Percentiles rank a stretch among this genome's conserved stretches.
These are phyloP conservation scores for Cinclus cinclus DNA, from an alignment of 2,113 vertebrate genomes.

Conservation along the genomic window DNA sequence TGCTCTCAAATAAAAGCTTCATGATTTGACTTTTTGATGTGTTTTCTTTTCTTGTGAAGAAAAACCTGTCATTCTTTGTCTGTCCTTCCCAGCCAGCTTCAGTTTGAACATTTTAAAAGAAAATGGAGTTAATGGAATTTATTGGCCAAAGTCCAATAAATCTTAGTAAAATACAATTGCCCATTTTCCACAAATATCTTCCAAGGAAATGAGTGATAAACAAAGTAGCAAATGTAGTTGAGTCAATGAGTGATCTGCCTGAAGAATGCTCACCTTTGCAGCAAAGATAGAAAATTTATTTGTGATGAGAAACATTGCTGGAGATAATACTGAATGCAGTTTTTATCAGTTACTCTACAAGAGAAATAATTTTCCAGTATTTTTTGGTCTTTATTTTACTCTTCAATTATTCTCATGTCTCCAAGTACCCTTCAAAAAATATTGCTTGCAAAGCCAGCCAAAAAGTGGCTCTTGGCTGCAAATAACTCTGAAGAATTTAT, in stretches of 20 bases:
- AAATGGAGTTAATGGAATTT: neutral
- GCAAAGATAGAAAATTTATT: neutral
- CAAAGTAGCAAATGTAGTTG: neutral
- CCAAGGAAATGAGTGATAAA: neutral
- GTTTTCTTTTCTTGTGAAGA: neutral
- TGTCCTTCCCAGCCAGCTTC: neutral
- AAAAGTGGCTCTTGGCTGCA: slow-evolving; percentile 53
- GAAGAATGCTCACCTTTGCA: neutral
- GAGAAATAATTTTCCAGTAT: neutral
- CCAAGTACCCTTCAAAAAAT: slow-evolving; percentile 59
- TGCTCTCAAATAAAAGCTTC: neutral
- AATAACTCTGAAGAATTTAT: slow-evolving; percentile 69
- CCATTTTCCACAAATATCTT: neutral
- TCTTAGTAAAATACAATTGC: neutral
- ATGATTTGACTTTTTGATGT: neutral
- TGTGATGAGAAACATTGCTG: neutral
- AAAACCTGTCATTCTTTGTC: neutral
- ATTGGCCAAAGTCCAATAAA: neutral
- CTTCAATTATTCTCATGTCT: slow-evolving; percentile 34
- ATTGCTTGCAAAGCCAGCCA: slow-evolving; percentile 35
- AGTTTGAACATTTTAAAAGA: neutral
- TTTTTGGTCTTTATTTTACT: slow-evolving; percentile 36
- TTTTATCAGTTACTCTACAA: neutral
- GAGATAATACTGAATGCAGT: neutral
- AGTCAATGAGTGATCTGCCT: neutral